Percentiles rank a stretch among this genome's conserved stretches.
Evolutionary conservation across 35 echinoderm and acorn worm species (phyloP).

Genomic region (Patiria miniata): DNA sequence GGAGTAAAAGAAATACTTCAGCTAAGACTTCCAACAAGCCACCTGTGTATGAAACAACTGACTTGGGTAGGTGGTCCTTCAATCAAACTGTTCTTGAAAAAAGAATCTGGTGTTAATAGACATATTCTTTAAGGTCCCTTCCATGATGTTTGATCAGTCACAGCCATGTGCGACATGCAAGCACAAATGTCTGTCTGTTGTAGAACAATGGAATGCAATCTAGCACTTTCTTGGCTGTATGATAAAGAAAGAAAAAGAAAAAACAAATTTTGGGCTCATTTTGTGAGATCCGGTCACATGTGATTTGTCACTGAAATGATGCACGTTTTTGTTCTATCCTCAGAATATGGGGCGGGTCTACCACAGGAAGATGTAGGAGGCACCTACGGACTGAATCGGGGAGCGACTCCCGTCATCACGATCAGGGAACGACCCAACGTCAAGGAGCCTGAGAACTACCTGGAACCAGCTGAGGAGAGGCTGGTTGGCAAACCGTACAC

Average conservation of each 20-base stretch:
- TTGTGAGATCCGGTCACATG: not conserved
- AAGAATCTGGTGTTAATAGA: too few species aligned
- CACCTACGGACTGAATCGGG: slow-evolving; percentile 23
- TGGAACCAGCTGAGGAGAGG: not conserved
- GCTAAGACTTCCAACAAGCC: not conserved
- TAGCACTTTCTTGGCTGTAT: too few species aligned
- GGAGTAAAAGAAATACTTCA: not conserved
- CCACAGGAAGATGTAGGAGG: slow-evolving; percentile 68
- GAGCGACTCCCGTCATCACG: slow-evolving; percentile 46
- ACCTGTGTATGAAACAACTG: not conserved
- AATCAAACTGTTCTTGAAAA: not conserved
- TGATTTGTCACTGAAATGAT: too few species aligned
- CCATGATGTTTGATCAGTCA: too few species aligned
- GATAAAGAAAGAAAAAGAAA: too few species aligned
- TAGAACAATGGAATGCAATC: too few species aligned
- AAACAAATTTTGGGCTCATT: too few species aligned
- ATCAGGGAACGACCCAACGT: slow-evolving; percentile 56
- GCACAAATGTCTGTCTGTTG: too few species aligned
- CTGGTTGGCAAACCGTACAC: not conserved
- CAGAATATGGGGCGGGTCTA: slow-evolving; percentile 66
- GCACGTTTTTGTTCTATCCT: too few species aligned
- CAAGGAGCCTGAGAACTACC: slow-evolving; percentile 12
- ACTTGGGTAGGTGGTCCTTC: not conserved
- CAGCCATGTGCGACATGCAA: too few species aligned
- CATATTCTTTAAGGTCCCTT: too few species aligned